Conservation (phyloP, 1,140 invertebrate species). For the Papilio dardanus region DNA sequence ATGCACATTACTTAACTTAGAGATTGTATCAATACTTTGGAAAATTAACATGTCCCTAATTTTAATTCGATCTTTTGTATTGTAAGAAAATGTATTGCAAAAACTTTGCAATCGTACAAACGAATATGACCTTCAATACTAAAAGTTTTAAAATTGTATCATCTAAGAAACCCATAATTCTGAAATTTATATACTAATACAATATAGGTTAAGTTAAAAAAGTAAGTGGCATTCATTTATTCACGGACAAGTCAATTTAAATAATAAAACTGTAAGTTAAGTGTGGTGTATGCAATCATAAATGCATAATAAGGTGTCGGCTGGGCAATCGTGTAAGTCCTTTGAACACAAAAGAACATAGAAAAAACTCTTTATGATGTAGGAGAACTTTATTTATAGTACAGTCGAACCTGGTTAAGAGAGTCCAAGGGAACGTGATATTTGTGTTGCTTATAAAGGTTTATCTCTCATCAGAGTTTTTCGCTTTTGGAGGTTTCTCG, state of each 20-base stretch:
- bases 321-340: background rate
- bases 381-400: background rate
- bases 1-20: too few species aligned
- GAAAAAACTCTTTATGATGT: background rate
- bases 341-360: slow-evolving; percentile 8
- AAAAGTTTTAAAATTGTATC: background rate
- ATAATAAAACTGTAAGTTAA: slow-evolving; percentile 25
- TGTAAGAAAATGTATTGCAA: too few species aligned
- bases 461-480: too few species aligned
- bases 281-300: slow-evolving; percentile 1
- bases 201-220: background rate
- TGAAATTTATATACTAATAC: background rate
- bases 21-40: too few species aligned
- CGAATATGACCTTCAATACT: too few species aligned
- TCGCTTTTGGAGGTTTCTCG: too few species aligned
- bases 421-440: too few species aligned
- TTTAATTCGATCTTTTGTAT: too few species aligned
- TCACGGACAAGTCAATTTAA: slow-evolving; percentile 30
- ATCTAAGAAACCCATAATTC: background rate
- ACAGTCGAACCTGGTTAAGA: too few species aligned
- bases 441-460: too few species aligned
- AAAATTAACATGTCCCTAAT: too few species aligned
- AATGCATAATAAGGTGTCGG: slow-evolving; percentile 10
- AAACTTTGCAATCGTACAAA: too few species aligned
- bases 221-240: background rate